Evolutionary conservation across 2,113 vertebrate genomes (phyloP).

Genomic region (Tichodroma muraria): DNA sequence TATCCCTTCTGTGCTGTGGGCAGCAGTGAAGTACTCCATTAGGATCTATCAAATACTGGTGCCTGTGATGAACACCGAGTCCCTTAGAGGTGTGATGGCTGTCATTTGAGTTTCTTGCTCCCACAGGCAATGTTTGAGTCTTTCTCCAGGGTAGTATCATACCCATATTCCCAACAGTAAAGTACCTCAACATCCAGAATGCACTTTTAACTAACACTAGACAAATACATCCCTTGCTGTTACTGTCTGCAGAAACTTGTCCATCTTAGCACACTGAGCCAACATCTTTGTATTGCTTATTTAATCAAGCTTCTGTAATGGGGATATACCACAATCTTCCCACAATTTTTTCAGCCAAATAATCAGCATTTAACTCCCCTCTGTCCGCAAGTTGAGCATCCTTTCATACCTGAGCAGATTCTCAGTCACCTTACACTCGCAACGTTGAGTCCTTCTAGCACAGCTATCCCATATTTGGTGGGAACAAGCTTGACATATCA

Average conservation of each 20-base stretch:
- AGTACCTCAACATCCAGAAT: neutral
- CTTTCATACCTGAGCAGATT: neutral
- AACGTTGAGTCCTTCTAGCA: neutral
- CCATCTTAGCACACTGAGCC: neutral
- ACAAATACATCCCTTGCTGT: neutral
- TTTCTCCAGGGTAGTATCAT: neutral
- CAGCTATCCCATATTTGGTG: neutral
- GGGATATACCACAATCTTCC: neutral
- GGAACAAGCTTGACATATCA: neutral
- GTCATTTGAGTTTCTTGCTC: neutral
- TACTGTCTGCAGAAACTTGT: neutral
- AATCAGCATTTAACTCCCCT: neutral
- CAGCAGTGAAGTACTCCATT: neutral
- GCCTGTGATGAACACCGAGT: neutral
- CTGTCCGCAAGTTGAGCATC: neutral
- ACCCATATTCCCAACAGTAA: neutral
- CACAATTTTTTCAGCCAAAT: neutral
- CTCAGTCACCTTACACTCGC: neutral
- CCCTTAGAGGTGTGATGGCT: neutral
- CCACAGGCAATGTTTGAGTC: neutral
- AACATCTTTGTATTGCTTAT: neutral
- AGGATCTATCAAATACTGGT: neutral
- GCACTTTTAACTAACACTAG: neutral
- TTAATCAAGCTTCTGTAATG: neutral
- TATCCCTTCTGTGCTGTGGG: neutral